phyloP scores from a whole-genome alignment of 2,113 vertebrate genomes.

The Gymnobelideus leadbeateri region DNA sequence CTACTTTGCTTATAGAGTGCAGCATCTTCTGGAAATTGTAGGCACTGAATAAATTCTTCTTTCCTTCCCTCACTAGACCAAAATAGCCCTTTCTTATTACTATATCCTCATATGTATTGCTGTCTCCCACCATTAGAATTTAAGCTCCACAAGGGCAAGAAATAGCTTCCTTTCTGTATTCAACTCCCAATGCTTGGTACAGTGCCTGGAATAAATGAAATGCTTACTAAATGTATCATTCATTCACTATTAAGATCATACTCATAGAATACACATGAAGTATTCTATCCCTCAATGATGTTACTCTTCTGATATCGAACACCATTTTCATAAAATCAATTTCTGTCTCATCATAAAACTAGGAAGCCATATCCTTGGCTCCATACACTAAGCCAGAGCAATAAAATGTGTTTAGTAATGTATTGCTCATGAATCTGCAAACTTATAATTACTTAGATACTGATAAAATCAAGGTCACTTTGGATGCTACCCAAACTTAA shows the following conservation, averaged over 20 bases:
- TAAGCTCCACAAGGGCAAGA: not conserved
- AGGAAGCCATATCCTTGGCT: not conserved
- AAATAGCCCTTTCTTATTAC: not conserved
- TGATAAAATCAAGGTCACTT: constrained; percentile 68
- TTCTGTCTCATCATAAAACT: constrained; percentile 26
- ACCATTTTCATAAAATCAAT: constrained; percentile 21
- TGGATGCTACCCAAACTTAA: constrained; percentile 43
- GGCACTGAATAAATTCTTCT: not conserved
- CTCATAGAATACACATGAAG: not conserved
- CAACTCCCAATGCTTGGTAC: not conserved
- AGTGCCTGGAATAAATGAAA: not conserved
- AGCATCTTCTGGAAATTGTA: not conserved
- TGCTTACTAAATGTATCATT: not conserved
- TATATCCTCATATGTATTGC: not conserved
- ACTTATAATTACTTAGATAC: not conserved
- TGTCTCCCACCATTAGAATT: not conserved
- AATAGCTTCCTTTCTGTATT: not conserved
- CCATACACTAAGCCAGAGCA: constrained; percentile 13
- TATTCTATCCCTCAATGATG: constrained; percentile 1
- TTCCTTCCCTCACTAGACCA: not conserved
- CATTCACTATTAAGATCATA: constrained; percentile 44
- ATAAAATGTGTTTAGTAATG: not conserved
- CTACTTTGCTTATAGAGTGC: not conserved
- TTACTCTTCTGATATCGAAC: constrained; percentile 39
- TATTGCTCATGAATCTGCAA: constrained; percentile 38